Base-by-base conservation (phyloP, 2,888 invertebrate genomes). In the Pherbina coryleti region DNA sequence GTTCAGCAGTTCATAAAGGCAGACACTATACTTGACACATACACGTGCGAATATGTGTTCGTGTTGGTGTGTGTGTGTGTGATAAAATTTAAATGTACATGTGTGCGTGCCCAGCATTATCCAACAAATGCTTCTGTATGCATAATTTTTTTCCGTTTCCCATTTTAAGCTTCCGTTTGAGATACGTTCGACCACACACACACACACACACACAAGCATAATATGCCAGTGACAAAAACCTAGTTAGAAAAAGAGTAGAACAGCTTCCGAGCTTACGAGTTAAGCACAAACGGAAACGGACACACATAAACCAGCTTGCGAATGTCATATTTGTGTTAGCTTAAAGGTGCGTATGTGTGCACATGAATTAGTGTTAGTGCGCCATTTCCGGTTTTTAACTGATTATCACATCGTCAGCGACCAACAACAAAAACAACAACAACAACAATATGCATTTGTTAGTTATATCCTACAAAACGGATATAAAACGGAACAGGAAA, bases 371-470 rank as follows among this genome's bases (percentile, higher is more conserved):
- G 64, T 66, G 66, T 75, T 34, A 31, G 73, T 77, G 76, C 77
- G 72, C 69, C 19, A 75, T 77, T 81, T 79, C 81, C 78, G 76
- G 78, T 55, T 75, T 77, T 76, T 79, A 77, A 79, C 77, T 79
- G 77, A 76, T 79, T 77, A 81, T 79, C 78, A 75, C 78, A 79
- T 75, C 67, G 11, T 44, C 67, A 66, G 22, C 22, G 44, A 60
- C 60, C 55, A 66, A 55, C 44, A 55, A 67, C 67, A 55, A 22
- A 37, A 66, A 67, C 75, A 75, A 55, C 71, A 66, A 44, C 60
- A 66, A 64, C 62, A 67, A 25, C 60, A 60, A 25, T 53, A 44
- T 17, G 69, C 51, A 25, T n/a, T 72, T n/a, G 17, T 31, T 28
- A 25, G 72, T 49, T 9, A 44, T 44, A 44, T 44, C 44, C 11